These are phyloP conservation scores for Cephalotes varians DNA, from an alignment of 2,888 invertebrate species.

Conservation along the genomic window DNA sequence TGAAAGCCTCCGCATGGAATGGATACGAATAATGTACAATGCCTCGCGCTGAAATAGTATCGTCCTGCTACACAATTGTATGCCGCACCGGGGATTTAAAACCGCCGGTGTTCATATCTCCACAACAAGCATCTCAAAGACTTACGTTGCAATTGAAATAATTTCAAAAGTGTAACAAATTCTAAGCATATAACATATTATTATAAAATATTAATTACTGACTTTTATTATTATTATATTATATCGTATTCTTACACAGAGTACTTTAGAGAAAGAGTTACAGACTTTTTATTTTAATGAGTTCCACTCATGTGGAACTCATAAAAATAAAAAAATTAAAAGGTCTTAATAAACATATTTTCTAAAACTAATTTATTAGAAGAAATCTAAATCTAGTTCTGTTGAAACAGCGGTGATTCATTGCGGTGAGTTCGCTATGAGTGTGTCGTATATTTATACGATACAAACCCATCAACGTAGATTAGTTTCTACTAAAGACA, in stretches of 20 bases:
- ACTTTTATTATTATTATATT: not conserved
- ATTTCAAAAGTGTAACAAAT: not conserved
- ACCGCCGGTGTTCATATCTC: not conserved
- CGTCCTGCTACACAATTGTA: no score
- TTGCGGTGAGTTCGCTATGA: not conserved
- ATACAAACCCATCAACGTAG: not conserved
- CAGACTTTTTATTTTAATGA: not conserved
- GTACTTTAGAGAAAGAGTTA: not conserved
- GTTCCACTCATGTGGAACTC: not conserved
- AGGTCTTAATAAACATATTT: not conserved
- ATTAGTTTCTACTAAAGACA: conserved; percentile 1
- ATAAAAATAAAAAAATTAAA: not conserved
- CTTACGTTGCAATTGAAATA: not conserved
- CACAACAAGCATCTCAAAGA: not conserved
- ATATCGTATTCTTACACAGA: not conserved
- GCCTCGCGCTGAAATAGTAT: not conserved
- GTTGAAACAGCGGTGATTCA: not conserved
- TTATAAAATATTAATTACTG: not conserved
- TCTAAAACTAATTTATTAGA: not conserved
- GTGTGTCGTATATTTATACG: no score
- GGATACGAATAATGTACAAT: conserved; percentile 28
- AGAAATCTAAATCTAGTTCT: not conserved
- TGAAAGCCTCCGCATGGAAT: not conserved
- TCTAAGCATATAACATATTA: not conserved
- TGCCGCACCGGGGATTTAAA: not conserved